Conservation (phyloP, 2,113 vertebrate genomes). For the Merops nubicus region DNA sequence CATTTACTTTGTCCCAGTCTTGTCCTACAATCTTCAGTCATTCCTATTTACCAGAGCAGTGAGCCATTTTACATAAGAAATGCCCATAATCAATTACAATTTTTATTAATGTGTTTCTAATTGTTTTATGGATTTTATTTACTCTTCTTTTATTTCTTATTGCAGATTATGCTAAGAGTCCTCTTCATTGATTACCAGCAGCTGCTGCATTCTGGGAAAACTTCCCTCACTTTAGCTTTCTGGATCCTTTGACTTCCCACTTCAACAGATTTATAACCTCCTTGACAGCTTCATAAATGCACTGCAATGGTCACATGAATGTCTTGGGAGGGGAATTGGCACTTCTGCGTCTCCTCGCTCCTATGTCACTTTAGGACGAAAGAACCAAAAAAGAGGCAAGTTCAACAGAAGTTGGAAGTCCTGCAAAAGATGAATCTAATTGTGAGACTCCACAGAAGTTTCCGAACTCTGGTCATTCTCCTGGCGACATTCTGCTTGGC, state of each 20-base stretch:
- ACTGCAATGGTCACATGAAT: conserved; percentile 98
- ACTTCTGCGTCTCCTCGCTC: conserved; percentile 31
- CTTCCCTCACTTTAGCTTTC: conserved; percentile 17
- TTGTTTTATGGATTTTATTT: conserved; percentile 49
- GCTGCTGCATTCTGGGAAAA: conserved; percentile 32
- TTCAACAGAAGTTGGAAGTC: conserved; percentile 2
- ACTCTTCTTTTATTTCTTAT: conserved; percentile 48
- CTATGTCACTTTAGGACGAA: conserved; percentile 64
- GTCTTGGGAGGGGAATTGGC: conserved; percentile 23
- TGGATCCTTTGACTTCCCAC: not conserved
- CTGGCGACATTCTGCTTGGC: conserved; percentile 90
- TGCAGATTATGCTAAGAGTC: conserved; percentile 74
- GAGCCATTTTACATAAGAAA: not conserved
- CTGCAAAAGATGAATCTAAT: conserved; percentile 87
- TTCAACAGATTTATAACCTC: conserved; percentile 39
- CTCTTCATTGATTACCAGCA: conserved; percentile 51
- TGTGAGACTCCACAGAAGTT: conserved; percentile 88
- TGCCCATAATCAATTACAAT: not conserved
- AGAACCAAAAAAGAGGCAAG: not conserved
- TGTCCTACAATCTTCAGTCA: not conserved
- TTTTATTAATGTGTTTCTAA: conserved; percentile 47
- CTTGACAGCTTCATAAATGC: conserved; percentile 56
- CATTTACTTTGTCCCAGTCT: not conserved
- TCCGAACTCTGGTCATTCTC: conserved; percentile 88
- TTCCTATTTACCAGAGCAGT: not conserved